These are phyloP conservation scores for Ariolimax columbianus DNA, from an alignment of 2,888 invertebrate genomes.

Conservation along the genomic window DNA sequence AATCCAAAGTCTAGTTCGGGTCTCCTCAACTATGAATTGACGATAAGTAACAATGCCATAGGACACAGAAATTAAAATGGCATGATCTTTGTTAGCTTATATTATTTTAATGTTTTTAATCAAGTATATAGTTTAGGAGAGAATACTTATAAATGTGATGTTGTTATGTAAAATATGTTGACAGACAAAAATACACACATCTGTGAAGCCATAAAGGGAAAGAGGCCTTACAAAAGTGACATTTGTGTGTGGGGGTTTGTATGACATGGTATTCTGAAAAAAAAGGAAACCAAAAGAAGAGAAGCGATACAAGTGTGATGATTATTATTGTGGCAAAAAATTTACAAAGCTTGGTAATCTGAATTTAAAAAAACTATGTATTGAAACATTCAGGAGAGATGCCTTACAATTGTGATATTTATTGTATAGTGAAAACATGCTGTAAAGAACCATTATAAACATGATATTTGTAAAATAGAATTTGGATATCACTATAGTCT, in stretches of 20 bases:
- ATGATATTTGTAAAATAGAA: background rate
- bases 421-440: background rate
- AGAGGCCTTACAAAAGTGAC: too few relatives aligned
- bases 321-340: background rate
- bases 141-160: too few relatives aligned
- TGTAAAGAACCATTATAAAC: background rate
- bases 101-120: too few relatives aligned
- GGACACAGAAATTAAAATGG: too few relatives aligned
- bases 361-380: background rate
- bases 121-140: too few relatives aligned
- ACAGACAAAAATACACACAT: too few relatives aligned
- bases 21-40: too few relatives aligned
- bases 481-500: background rate
- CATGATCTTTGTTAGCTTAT: too few relatives aligned
- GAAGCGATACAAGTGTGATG: background rate
- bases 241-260: background rate
- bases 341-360: background rate
- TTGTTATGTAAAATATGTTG: too few relatives aligned
- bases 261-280: background rate
- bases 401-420: background rate
- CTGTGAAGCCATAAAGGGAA: too few relatives aligned
- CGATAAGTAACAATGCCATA: too few relatives aligned
- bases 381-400: background rate
- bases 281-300: background rate
- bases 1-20: too few relatives aligned